phyloP scores from a whole-genome alignment of 2,797 vertebrate species.

The Astyanax mexicanus region DNA sequence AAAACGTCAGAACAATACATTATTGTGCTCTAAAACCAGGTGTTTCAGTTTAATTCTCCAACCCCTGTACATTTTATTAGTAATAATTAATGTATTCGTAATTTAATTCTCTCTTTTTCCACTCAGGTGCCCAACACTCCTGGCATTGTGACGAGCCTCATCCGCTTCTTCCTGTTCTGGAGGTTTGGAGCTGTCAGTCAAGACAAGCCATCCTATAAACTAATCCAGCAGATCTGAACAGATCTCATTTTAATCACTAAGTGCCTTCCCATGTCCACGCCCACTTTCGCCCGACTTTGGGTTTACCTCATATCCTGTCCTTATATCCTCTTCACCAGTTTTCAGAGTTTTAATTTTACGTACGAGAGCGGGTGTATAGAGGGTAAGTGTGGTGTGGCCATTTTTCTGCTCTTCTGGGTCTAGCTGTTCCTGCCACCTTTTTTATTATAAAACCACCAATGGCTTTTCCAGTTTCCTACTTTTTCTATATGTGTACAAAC shows the following conservation, averaged over 20 bases:
- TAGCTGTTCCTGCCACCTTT: constrained; percentile 11
- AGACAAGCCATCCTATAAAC: constrained; percentile 71
- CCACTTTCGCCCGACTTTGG: not conserved
- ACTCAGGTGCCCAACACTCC: constrained; percentile 90
- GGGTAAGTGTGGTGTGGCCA: not conserved
- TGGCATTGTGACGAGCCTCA: constrained; percentile 87
- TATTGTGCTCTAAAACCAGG: no score
- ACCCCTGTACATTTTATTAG: no score
- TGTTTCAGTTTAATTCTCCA: no score
- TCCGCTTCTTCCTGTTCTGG: constrained; percentile 91
- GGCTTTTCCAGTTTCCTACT: not conserved
- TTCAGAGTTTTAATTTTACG: not conserved
- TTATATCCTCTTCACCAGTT: not conserved
- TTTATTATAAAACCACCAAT: not conserved
- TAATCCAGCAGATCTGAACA: constrained; percentile 77
- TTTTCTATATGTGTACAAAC: not conserved
- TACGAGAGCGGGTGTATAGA: not conserved
- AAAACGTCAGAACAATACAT: no score
- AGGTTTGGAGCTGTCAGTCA: constrained; percentile 69
- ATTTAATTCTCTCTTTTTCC: not conserved
- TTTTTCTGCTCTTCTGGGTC: not conserved
- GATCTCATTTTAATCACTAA: constrained; percentile 11
- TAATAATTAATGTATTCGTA: no score
- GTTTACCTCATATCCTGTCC: not conserved
- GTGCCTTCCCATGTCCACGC: constrained; percentile 27